Base-by-base conservation (phyloP, 2,888 invertebrate species). In the Aphrophora alni region DNA sequence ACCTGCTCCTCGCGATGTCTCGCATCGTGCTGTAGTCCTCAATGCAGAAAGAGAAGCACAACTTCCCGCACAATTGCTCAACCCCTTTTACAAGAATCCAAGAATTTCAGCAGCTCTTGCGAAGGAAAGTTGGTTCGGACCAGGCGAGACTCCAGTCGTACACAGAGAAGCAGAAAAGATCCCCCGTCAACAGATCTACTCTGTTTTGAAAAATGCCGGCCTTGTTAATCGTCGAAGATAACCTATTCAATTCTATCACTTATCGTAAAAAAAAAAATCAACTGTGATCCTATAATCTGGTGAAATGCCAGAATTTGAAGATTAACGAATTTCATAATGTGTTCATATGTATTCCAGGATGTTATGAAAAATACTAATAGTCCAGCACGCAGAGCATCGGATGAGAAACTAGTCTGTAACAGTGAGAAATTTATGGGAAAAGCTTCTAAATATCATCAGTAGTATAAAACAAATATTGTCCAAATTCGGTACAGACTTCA, bases 161-260 rank as follows among this genome's bases (percentile, higher is more conserved):
- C 92, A 95, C 86, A 90, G 96, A 14, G 95, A 95, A 86, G 93
- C 95, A 0, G 95, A 95, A 85, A 94, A 94, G 87, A 96, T 96
- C 82, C 93, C 95, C 0, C 90, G 95, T 1, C 92, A 93, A 83
- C 93, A 92, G 86, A 94, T 96, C 81, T 94, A 92, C 85, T 92
- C 93, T 85, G 92, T 95, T 81, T 91, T 95, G 75, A 93, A 93
- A 87, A 92, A 91, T 87, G 95, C 95, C 17, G 94, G 95, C 8
- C 92, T 93, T 84, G 88, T 90, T 8, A 85, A 86, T 38, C 83
- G 85, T 44, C 73, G 81, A 21, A 38, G 81, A 51, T 70, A 59
- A 59, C 59, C 59, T n/a, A 59, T 5, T 21, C n/a, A n/a, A n/a
- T n/a, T n/a, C n/a, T n/a, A n/a, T n/a, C n/a, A n/a, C n/a, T n/a